Base-by-base conservation (phyloP, 2,113 vertebrate genomes). In the Oreotrochilus melanogaster region DNA sequence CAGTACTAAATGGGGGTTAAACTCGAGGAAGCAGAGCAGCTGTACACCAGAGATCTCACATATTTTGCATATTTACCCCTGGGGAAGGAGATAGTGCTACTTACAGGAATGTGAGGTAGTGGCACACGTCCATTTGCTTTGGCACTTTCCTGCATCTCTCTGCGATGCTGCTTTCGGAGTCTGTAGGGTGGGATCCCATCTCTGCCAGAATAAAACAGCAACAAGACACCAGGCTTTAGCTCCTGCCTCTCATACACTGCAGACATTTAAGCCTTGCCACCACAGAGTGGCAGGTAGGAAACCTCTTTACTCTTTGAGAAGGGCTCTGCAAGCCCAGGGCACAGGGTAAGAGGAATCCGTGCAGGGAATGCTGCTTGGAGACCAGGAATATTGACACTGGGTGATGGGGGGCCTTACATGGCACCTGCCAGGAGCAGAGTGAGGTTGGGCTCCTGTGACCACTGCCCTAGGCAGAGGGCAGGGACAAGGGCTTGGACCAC, bases 101-200 rank as follows among this genome's bases (percentile, higher is more conserved):
- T 99, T 98, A 99, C 99, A 96, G 99, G 99, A 98, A 99, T 99
- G 98, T 99, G 99, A 99, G 99, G 99, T 98, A 99, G 99, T 97
- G 99, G 99, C 97, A 99, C 99, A 31, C 99, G 98, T 96, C 99
- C 99, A 60, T 99, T 99, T 95, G 98, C 99, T 99, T 99, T 99
- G 98, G 99, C 98, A 97, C 99, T 99, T 98, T 99, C 99, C 97
- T 99, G 99, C 99, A 99, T 99, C 98, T 99, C 99, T 91, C 99
- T 98, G 67, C 99, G 99, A 98, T 99, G 98, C 97, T 99, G 99
- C 96, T 99, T 99, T 69, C 99, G 98, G 97, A 98, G 98, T 96
- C 99, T 98, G 96, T 99, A 99, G 0, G 99, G 99, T 57, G 99
- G 99, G 96, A 99, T 98, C 96, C 99, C 99, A 97, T 99, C 99